Evolutionary conservation across 2,888 invertebrate genomes (phyloP), one percentile per base, ranked within the genome.

Genomic region (Copidosoma aretas): DNA sequence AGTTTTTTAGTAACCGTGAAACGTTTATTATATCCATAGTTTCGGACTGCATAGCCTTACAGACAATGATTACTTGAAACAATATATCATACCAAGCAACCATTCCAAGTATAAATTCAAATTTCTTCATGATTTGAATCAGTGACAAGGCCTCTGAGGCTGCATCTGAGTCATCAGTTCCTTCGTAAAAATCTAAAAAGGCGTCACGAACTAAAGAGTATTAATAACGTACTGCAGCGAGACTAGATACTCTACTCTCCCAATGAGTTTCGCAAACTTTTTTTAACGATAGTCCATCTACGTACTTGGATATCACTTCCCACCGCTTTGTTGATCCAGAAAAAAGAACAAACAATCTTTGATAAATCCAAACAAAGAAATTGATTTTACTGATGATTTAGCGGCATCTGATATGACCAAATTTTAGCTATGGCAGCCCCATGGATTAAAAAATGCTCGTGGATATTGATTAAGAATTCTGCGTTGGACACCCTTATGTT

Each of bases 351-450:
- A 43, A 78, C n/a, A n/a, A 70, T 73, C 76, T 77, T 72, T 78
- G 75, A 68, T 79, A 73, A 71, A 79, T 64, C 74, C 77, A 74
- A 80, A 80, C 73, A 78, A 79, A 75, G 77, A 75, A 67, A 77
- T 75, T 32, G 77, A 76, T 75, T 77, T 75, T 64, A 78, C 75
- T 10, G 75, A 77, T 39, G 75, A 74, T 64, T 73, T 64, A 51
- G 72, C 71, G 51, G 71, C 62, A 49, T 73, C 72, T 59, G 68
- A 67, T 57, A 73, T 41, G 49, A 73, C 65, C 21, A 73, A 51
- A 41, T 58, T 58, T 58, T n/a, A n/a, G n/a, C n/a, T n/a, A n/a
- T n/a, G 39, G 32, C 58, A 32, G 12, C 39, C 58, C 8, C 58
- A 58, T 15, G 58, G 58, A 17, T 24, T 5, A 58, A 19, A 58